Conservation (phyloP, 1,140 invertebrate species). For the Mercenaria mercenaria region DNA sequence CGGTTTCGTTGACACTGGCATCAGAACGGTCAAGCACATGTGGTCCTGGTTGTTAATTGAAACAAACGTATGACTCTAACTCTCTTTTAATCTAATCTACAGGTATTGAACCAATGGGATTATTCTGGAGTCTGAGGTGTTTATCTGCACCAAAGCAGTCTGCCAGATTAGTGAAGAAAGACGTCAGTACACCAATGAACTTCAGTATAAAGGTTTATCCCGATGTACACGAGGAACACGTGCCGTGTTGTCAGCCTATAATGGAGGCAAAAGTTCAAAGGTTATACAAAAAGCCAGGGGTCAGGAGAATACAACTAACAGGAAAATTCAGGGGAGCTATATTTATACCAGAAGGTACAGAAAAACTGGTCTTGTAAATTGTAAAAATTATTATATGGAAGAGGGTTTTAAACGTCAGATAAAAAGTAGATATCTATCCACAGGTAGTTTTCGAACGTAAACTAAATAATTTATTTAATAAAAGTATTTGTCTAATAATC, state of each 20-base stretch:
- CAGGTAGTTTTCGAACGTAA: too few species aligned
- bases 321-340: slow-evolving; percentile 36
- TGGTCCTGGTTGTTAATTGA: too few species aligned
- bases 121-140: slow-evolving; percentile 53
- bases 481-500: too few species aligned
- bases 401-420: too few species aligned
- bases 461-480: too few species aligned
- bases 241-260: neutral
- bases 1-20: too few species aligned
- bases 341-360: slow-evolving; percentile 52
- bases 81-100: too few species aligned
- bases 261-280: slow-evolving; percentile 4
- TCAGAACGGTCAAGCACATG: too few species aligned
- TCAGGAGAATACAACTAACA: slow-evolving; percentile 4
- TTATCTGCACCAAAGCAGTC: slow-evolving; percentile 4
- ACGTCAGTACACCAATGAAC: slow-evolving; percentile 13
- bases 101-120: slow-evolving; percentile 56
- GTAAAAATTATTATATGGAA: too few species aligned
- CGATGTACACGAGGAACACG: neutral
- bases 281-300: neutral
- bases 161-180: neutral
- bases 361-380: too few species aligned
- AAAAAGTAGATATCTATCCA: too few species aligned
- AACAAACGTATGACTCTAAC: too few species aligned
- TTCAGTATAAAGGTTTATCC: slow-evolving; percentile 27